These are phyloP conservation scores for Baccha elongata DNA, from an alignment of 2,888 invertebrate species.

Conservation along the genomic window DNA sequence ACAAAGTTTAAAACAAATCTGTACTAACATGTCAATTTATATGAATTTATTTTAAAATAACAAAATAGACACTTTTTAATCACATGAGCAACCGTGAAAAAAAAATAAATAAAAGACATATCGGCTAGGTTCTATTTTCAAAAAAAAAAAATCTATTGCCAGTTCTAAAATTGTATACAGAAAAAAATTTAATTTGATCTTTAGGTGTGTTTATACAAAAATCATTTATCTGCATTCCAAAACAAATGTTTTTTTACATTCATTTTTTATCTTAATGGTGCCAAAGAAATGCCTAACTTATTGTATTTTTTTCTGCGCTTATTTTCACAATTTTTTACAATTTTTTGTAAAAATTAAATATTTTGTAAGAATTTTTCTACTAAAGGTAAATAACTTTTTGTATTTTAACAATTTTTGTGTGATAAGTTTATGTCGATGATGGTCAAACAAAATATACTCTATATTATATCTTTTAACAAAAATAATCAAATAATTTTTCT, in stretches of 20 bases:
- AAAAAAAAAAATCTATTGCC: conserved; percentile 22
- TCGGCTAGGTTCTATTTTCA: conserved; percentile 47
- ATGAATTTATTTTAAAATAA: conserved; percentile 61
- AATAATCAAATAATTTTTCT: too few relatives aligned
- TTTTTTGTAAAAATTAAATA: conserved; percentile 7
- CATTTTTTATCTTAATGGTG: conserved; percentile 45
- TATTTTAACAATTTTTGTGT: conserved; percentile 11
- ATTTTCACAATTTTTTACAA: conserved; percentile 17
- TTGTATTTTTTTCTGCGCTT: conserved; percentile 18
- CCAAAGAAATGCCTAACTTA: conserved; percentile 57
- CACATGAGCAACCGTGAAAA: conserved; percentile 1
- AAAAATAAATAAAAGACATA: conserved; percentile 43
- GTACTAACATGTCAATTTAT: conserved; percentile 62
- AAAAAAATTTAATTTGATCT: background rate
- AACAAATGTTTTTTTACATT: conserved; percentile 13
- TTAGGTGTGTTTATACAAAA: background rate
- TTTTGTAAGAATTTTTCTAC: conserved; percentile 46
- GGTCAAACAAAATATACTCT: background rate
- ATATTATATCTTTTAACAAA: too few relatives aligned
- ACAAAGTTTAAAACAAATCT: conserved; percentile 28
- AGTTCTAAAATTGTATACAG: background rate
- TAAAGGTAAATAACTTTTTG: conserved; percentile 9
- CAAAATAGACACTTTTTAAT: conserved; percentile 30
- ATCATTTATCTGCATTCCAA: conserved; percentile 17
- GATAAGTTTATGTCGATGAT: conserved; percentile 31